Base-by-base conservation (phyloP, 2,888 invertebrate genomes). In the Eulithis prunata region DNA sequence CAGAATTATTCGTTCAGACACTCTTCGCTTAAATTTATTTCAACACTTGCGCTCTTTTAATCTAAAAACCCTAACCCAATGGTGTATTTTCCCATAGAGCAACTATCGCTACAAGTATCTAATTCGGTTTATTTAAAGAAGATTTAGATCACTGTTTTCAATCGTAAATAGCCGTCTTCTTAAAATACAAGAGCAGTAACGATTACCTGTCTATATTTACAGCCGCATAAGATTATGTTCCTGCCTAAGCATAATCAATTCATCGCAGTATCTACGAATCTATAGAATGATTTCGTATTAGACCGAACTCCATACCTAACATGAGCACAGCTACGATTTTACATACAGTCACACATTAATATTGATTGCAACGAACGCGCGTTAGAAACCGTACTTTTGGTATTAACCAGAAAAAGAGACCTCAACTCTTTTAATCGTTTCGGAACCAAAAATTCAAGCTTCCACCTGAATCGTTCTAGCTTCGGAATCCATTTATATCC, bases 181-280 rank as follows among this genome's bases (percentile, higher is more conserved):
- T 63, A 67, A 32, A 46, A 70, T 68, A 70, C 69, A 64, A 68
- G 62, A 78, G 76, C 73, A 80, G 74, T 75, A 76, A 77, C 68
- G 72, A 74, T 74, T 79, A 78, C 77, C 66, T 64, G 61, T 0
- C 72, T 73, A 73, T 78, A 74, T 80, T 79, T 76, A 78, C 79
- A 76, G 75, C 76, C 75, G 75, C 76, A 75, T 77, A 72, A 70
- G 76, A 78, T 79, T 75, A 76, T 71, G 74, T 73, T 73, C 74
- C 78, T 77, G 79, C 77, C 76, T 68, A 64, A 79, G 84, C 80
- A 83, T 85, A 84, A 88, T 85, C 83, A 86, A 85, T 87, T 85
- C 79, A 51, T 21, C 21, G 14, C 28, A 75, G 86, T 41, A 57
- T 38, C 38, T 86, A 87, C 84, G 83, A 81, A 82, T 0, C 32